Evolutionary conservation across 2,113 vertebrate genomes (phyloP), one percentile per base, ranked within the genome.

Genomic region (Madoqua kirkii): DNA sequence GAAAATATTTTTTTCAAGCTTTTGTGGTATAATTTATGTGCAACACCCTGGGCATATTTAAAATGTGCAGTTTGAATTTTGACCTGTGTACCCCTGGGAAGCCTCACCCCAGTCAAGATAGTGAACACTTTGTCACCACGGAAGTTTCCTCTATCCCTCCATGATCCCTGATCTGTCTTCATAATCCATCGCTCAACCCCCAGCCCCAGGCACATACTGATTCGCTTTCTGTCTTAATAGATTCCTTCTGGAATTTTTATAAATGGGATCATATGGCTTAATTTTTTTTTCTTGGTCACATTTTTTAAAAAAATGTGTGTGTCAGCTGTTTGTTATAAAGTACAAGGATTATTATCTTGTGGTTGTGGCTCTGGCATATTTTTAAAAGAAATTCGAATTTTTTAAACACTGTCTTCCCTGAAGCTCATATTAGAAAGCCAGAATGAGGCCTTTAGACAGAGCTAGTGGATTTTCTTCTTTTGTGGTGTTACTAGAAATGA

Each of bases 331-430:
- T 71, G 9, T 71, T 76, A 76, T 43, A 40, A 82, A 94, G 31
- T 76, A n/a, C 33, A 79, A 71, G 50, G 64, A 59, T 95, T 85
- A 82, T 11, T 91, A 85, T 89, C 89, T 92, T 93, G 36, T 95
- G 48, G 19, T 76, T 87, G 11, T 74, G 79, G 81, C 12, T 81
- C 25, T 93, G 29, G 45, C 60, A 62, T 43, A 55, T 64, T 93
- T 67, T 95, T 67, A 15, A 91, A 81, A 62, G 1, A 54, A 95
- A 89, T 60, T 84, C 7, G 0, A 92, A n/a, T 71, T 96, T 95
- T n/a, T 27, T 17, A 64, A 83, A 83, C 10, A 57, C 23, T 54
- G 0, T 55, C 11, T 92, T 96, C 15, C 40, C 40, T 95, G 33
- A 67, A 71, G 40, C 23, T 88, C 16, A 17, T 59, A 45, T 94